Percentiles rank a stretch among this genome's conserved stretches.
Conservation (phyloP, 2,113 vertebrate genomes). For the Stigmatopora nigra region DNA sequence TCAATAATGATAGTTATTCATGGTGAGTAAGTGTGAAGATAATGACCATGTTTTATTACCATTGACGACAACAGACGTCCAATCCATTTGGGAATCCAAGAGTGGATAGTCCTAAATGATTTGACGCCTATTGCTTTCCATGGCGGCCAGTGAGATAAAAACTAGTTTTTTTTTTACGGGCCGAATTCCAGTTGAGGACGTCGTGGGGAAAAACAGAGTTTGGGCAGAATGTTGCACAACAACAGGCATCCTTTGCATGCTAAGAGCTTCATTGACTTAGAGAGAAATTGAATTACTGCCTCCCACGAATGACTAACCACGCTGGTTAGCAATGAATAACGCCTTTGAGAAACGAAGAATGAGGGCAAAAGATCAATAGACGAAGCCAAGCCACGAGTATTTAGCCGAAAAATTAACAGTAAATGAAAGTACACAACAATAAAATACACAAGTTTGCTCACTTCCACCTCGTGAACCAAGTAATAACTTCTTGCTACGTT, state of each 20-base stretch:
- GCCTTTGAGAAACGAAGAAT: neutral
- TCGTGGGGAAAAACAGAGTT: constrained; percentile 39
- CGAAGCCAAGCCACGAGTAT: neutral
- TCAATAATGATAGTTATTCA: no score
- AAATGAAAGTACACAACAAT: neutral
- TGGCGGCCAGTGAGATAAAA: neutral
- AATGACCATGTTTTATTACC: no score
- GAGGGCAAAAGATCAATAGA: neutral
- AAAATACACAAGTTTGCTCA: neutral
- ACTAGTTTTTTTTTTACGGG: constrained; percentile 2
- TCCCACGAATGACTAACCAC: constrained; percentile 16
- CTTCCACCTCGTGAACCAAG: neutral
- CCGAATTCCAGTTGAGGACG: constrained; percentile 46
- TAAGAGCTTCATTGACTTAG: constrained; percentile 38
- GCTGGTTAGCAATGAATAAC: neutral
- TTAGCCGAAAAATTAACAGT: neutral
- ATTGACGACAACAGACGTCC: no score
- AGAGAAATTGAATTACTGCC: constrained; percentile 35
- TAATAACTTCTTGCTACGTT: constrained; percentile 2
- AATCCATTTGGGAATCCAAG: no score
- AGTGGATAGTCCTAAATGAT: no score
- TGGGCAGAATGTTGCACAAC: constrained; percentile 29
- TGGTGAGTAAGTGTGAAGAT: no score
- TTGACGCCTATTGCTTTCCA: no score
- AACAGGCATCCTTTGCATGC: constrained; percentile 37